Evolutionary conservation across 1,140 invertebrate species (phyloP), one percentile per base, ranked within the genome.

Genomic region (Hyles euphorbiae): DNA sequence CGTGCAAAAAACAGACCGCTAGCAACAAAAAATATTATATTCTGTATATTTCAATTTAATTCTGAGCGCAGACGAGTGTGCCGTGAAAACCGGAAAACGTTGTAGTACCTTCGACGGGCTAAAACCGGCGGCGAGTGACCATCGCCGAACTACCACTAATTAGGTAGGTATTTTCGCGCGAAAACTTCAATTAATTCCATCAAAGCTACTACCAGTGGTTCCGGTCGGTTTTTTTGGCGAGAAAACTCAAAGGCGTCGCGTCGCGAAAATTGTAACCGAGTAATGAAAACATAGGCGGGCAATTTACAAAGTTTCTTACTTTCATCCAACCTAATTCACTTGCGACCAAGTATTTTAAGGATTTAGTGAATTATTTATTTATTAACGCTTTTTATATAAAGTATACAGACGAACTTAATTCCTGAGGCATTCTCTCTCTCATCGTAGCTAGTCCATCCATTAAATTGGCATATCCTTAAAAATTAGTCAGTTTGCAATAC

Each of bases 151-250:
- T 67, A 60, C 63, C 66, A 54, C 72, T 75, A 77, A 77, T 77
- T 75, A 77, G 74, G 73, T 77, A 63, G 67, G 60, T 67, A 74
- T 77, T 75, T 74, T 77, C 70, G 65, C 65, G 64, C 59, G 68
- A 72, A 72, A 71, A 77, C 72, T 77, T 77, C 66, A 70, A 68
- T 74, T 77, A 68, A 77, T 71, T 66, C 75, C 65, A 60, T 69
- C 65, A 75, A 72, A 73, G 61, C 70, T 59, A 59, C 68, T 57
- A 65, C 65, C 48, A 53, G 63, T 56, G 45, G 50, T 56, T 53
- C 34, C 47, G 59, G 1, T 40, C 49, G 12, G 57, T 62, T 59
- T 67, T 69, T 73, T 72, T 68, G 62, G 60, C 63, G 47, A 63
- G 65, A 69, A 72, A 68, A 67, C 64, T 68, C 64, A 77, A 67